Conservation (phyloP, 2,113 vertebrate species). For the Todiramphus saurophagus region DNA sequence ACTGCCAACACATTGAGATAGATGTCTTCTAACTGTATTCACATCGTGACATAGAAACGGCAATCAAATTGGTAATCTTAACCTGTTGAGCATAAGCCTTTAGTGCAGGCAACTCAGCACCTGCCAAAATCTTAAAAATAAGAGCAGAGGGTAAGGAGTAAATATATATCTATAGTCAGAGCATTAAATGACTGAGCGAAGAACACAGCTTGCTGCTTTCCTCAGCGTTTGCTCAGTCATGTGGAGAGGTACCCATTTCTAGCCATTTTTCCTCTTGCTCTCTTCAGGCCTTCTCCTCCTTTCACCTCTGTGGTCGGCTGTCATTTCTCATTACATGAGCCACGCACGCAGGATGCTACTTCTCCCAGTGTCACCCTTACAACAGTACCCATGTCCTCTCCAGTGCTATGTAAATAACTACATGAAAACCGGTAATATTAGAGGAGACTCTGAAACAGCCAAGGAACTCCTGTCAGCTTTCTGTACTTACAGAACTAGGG, state of each 20-base stretch:
- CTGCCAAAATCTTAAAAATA: background rate
- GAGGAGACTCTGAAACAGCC: background rate
- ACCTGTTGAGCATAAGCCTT: background rate
- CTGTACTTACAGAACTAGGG: background rate
- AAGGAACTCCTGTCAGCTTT: background rate
- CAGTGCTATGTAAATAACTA: background rate
- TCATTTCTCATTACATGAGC: background rate
- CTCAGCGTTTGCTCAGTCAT: background rate
- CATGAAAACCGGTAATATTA: background rate
- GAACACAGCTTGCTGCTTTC: background rate
- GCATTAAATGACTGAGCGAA: background rate
- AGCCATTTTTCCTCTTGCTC: background rate
- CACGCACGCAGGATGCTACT: background rate
- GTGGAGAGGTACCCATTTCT: background rate
- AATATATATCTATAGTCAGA: background rate
- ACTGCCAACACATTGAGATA: background rate
- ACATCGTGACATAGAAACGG: background rate
- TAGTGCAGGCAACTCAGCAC: background rate
- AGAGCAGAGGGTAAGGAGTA: fast-evolving
- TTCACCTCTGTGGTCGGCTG: background rate
- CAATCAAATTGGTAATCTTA: background rate
- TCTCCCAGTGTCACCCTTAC: background rate
- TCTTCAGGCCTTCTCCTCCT: background rate
- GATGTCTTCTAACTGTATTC: background rate
- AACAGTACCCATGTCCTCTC: background rate